Evolutionary conservation across 2,797 vertebrate genomes (phyloP), one percentile per base, ranked within the genome.

Genomic region (Bryconaethiops microstoma): DNA sequence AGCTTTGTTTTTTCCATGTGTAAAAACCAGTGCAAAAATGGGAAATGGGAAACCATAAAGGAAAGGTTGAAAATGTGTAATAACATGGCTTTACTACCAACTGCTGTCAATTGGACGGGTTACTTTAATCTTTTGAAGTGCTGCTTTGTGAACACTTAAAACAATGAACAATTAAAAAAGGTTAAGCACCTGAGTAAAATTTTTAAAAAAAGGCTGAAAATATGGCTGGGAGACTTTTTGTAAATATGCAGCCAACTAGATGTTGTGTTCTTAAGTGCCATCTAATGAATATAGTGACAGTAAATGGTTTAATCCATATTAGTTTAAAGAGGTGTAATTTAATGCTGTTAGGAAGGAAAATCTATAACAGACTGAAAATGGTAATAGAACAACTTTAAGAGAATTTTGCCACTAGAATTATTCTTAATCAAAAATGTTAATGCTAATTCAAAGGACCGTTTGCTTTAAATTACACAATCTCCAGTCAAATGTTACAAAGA

Each of bases 401-500:
- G 50, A 16, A 50, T 35, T 55, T 1, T 39, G 35, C 35, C 19
- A 21, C 14, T 54, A 35, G 23, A 1, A 52, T 17, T 42, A 16
- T 50, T 23, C 13, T 50, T 12, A 5, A 13, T 64, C 25, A 25
- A 39, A n/a, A 14, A 17, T 19, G n/a, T 54, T 60, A 19, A 8
- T 40, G 14, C 42, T 40, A 5, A 55, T 14, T 45, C 40, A 35
- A 35, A 1, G 62, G 45, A 39, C 7, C 39, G 50, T 45, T 60
- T 25, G 19, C 71, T 65, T 57, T 50, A 21, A 17, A 71, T 29
- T 23, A 21, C 48, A 7, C 16, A 4, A 55, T 54, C 69, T 25
- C 25, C 9, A 10, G 70, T 75, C 52, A 12, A 10, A 70, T 64
- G n/a, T 76, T 81, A 71, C 55, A 42, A 19, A 78, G 60, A 74